Percentiles rank a stretch among this genome's conserved stretches.
Conservation (phyloP, 2,797 vertebrate species). For the Chaetophractus vellerosus region DNA sequence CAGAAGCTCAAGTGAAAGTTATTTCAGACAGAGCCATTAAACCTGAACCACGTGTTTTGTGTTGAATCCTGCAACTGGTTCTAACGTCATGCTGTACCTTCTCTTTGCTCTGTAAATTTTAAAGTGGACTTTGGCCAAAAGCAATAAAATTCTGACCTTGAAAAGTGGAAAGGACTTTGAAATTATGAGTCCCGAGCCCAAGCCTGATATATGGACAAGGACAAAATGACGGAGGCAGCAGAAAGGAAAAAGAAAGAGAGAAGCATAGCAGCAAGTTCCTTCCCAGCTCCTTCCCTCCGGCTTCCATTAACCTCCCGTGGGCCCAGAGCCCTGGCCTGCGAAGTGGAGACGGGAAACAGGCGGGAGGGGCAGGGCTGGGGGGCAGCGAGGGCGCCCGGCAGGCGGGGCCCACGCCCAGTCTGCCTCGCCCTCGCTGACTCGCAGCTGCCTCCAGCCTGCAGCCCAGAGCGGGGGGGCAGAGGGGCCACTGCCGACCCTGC, state of each 20-base stretch:
- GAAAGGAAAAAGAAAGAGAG: background rate
- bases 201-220: background rate
- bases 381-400: accelerated
- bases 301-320: background rate
- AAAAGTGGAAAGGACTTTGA: conserved; percentile 49
- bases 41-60: accelerated
- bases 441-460: background rate
- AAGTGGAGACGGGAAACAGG: too few relatives aligned
- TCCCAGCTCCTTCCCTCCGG: accelerated
- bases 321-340: background rate
- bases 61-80: background rate
- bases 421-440: background rate
- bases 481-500: accelerated
- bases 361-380: background rate
- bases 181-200: background rate
- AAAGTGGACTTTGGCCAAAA: conserved; percentile 44
- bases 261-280: background rate
- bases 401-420: background rate
- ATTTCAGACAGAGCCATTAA: background rate
- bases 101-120: background rate
- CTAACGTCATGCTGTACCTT: accelerated
- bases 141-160: background rate
- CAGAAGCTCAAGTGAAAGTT: background rate
- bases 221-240: background rate
- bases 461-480: accelerated